These are phyloP conservation scores for Hydrozoanthus tunicans DNA, from an alignment of 64 coral and sea anemone genomes.

Conservation along the genomic window DNA sequence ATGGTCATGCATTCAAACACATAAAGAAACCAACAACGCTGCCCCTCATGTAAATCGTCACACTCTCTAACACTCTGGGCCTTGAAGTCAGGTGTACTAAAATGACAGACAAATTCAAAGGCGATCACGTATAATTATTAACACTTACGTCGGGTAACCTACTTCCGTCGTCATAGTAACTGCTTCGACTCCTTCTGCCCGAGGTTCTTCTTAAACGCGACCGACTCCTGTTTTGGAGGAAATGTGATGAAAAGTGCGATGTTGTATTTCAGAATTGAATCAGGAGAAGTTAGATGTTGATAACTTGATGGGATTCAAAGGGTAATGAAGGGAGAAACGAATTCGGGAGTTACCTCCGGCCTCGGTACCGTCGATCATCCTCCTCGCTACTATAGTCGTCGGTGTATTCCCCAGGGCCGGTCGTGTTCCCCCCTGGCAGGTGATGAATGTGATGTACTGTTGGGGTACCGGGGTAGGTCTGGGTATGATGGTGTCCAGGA, in stretches of 20 bases:
- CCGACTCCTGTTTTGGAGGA: constrained; percentile 37
- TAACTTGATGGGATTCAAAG: not conserved
- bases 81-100: too few relatives aligned
- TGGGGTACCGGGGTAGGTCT: constrained; percentile 73
- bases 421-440: constrained; percentile 53
- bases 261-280: not conserved
- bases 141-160: constrained; percentile 18
- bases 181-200: constrained; percentile 40
- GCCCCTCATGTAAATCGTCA: too few relatives aligned
- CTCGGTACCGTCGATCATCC: constrained; percentile 53
- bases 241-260: not conserved
- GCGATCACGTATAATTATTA: too few relatives aligned
- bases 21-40: too few relatives aligned
- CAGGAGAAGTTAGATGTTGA: too few relatives aligned
- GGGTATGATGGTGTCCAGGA: constrained; percentile 72
- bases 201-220: constrained; percentile 45
- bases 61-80: too few relatives aligned
- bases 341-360: constrained; percentile 41
- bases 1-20: too few relatives aligned
- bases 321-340: too few relatives aligned
- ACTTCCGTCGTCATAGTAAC: constrained; percentile 23
- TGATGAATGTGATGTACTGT: constrained; percentile 88
- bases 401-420: constrained; percentile 16
- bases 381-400: constrained; percentile 83
- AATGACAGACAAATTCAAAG: too few relatives aligned